These are phyloP conservation scores for Eulemur macaco DNA, from an alignment of 2,113 vertebrate species.

Conservation along the genomic window DNA sequence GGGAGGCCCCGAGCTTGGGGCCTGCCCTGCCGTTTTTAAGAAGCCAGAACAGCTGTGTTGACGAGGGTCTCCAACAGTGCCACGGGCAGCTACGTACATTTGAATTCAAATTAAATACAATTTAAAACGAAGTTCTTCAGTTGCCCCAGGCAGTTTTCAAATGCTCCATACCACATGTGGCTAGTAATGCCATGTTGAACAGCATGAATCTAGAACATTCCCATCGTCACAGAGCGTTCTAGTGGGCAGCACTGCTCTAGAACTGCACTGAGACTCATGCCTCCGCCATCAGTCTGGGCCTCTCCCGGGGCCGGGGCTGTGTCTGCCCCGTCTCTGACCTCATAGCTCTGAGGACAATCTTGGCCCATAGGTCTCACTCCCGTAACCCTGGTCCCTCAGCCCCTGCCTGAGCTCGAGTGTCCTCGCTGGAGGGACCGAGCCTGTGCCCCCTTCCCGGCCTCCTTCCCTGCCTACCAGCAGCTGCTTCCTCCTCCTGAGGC, in stretches of 20 bases:
- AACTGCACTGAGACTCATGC: not conserved
- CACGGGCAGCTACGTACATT: accelerated
- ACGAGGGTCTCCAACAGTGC: accelerated
- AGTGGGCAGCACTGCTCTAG: not conserved
- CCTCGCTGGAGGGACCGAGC: too few relatives aligned
- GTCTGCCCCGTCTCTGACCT: not conserved
- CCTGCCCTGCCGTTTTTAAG: not conserved
- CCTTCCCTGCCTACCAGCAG: not conserved
- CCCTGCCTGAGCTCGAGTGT: not conserved
- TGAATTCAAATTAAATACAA: not conserved
- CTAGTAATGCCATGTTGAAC: accelerated
- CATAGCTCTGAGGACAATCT: not conserved
- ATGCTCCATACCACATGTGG: accelerated
- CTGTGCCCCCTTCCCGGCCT: accelerated
- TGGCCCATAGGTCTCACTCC: not conserved
- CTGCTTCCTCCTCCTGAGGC: not conserved
- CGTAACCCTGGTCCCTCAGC: too few relatives aligned
- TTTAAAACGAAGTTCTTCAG: not conserved
- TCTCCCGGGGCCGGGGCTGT: not conserved
- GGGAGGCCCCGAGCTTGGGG: not conserved
- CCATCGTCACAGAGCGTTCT: not conserved
- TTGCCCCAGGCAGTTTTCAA: not conserved
- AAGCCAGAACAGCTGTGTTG: not conserved
- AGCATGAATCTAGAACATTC: accelerated
- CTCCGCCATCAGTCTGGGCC: not conserved